Evolutionary conservation across 2,113 vertebrate species (phyloP).

Genomic region (Vimba vimba): DNA sequence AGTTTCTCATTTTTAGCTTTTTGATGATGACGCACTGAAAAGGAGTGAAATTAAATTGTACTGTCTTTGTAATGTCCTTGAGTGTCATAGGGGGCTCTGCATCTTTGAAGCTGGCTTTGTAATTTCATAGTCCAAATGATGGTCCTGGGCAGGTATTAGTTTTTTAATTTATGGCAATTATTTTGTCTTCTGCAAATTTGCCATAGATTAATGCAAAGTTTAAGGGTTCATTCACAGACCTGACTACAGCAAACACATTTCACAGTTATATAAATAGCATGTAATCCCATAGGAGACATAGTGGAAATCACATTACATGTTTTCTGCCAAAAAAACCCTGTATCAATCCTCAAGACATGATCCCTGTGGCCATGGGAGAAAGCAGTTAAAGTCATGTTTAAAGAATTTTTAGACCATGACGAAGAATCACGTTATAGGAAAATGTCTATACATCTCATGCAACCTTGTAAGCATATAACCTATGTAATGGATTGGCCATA

Average conservation of each 20-base stretch:
- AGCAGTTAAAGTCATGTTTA: neutral
- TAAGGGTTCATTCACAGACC: neutral
- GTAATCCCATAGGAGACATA: neutral
- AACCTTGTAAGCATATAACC: neutral
- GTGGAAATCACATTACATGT: neutral
- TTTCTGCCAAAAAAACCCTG: neutral
- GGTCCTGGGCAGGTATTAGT: neutral
- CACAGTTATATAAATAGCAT: neutral
- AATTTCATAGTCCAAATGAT: neutral
- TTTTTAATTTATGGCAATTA: neutral
- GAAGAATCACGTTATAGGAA: neutral
- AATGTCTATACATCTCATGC: neutral
- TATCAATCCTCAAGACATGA: neutral
- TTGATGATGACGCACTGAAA: neutral
- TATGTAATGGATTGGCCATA: neutral
- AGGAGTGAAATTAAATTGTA: neutral
- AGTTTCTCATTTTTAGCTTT: neutral
- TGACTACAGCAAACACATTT: neutral
- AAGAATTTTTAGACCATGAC: neutral
- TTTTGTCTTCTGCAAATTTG: neutral
- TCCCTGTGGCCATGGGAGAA: neutral
- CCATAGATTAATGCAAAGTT: neutral
- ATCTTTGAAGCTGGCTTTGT: neutral
- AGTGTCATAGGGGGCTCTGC: neutral
- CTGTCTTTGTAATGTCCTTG: neutral